These are phyloP conservation scores for Pardalotus punctatus DNA, from an alignment of 2,113 vertebrate genomes.

Conservation along the genomic window DNA sequence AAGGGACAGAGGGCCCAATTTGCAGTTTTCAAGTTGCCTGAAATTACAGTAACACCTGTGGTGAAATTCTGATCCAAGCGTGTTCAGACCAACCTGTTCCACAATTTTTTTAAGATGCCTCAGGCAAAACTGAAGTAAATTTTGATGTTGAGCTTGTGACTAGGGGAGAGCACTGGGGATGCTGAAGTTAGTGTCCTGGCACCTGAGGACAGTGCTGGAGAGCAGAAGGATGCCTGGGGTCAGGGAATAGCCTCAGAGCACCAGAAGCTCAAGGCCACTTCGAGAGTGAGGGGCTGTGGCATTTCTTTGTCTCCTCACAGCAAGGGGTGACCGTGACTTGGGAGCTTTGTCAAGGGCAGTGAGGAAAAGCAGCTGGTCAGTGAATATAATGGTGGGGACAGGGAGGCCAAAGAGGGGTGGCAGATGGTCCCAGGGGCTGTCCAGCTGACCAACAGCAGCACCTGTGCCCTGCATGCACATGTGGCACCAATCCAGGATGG, in stretches of 20 bases:
- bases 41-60: constrained; percentile 26
- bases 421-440: constrained; percentile 37
- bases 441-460: constrained; percentile 51
- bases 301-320: neutral
- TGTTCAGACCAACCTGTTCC: neutral
- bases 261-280: neutral
- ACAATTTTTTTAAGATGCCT: neutral
- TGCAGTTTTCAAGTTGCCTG: neutral
- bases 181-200: neutral
- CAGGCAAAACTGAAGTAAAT: neutral
- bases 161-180: neutral
- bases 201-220: neutral
- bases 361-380: constrained; percentile 43
- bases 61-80: constrained; percentile 17
- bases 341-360: constrained; percentile 5
- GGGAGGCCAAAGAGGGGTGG: neutral
- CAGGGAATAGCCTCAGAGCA: neutral
- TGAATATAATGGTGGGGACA: neutral
- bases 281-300: neutral
- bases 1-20: neutral
- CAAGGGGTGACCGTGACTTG: neutral
- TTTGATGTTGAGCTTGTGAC: neutral
- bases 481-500: neutral
- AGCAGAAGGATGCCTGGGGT: neutral
- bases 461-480: constrained; percentile 30